Percentiles rank a stretch among this genome's conserved stretches.
phyloP scores from a whole-genome alignment of 2,888 invertebrate genomes.

The Standfussiana lucernea region DNA sequence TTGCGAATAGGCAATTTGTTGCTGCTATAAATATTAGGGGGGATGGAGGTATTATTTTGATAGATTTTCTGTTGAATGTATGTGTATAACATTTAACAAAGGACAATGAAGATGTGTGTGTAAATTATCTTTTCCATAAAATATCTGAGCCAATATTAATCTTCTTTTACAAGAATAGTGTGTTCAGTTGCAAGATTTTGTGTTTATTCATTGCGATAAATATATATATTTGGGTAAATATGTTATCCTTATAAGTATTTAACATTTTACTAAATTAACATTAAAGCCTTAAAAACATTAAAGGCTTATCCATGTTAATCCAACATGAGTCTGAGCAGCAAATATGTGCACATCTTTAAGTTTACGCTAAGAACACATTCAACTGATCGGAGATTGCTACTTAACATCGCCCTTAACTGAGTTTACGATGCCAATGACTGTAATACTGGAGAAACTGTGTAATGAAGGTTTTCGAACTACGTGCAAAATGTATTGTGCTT shows the following conservation, averaged over 20 bases:
- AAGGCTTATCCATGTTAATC: background rate
- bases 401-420: constrained; percentile 67
- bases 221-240: background rate
- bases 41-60: constrained; percentile 17
- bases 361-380: constrained; percentile 66
- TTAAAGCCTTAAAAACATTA: background rate
- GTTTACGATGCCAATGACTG: constrained; percentile 69
- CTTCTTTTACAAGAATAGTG: background rate
- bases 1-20: constrained; percentile 59
- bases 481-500: constrained; percentile 46
- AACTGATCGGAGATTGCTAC: constrained; percentile 58
- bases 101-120: background rate
- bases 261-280: background rate
- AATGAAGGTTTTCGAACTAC: constrained; percentile 52
- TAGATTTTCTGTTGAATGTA: constrained; percentile 13
- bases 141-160: background rate
- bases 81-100: background rate
- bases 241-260: background rate
- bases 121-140: background rate
- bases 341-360: constrained; percentile 66
- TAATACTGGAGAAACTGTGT: constrained; percentile 42
- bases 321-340: constrained; percentile 69
- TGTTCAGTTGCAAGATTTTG: background rate
- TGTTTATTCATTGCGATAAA: background rate
- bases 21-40: constrained; percentile 44